Base-by-base conservation (phyloP, 1,140 invertebrate species). In the Leptinotarsa texana region DNA sequence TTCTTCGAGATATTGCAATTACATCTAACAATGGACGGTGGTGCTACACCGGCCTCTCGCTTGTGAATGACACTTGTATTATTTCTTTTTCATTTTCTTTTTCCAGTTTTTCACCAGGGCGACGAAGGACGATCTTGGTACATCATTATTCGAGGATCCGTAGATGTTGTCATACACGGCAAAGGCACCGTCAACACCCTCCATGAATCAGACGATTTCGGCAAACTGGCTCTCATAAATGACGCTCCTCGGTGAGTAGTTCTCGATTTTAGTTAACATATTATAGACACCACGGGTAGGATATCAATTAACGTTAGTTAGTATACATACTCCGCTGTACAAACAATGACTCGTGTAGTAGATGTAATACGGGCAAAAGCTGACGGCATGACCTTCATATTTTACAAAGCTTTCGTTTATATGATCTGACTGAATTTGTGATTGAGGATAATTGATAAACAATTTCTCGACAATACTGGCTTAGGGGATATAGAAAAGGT, bases 121-220 rank as follows among this genome's bases (percentile, higher is more conserved):
- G 94, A 96, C 83, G 93, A 94, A 84, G 95, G 94, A n/a, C 90
- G 92, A 77, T 94, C 92, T 24, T 96, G 95, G 95, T 96, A 95
- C 86, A 94, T 96, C 61, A 92, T 96, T 75, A 87, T 96, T 42
- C 91, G 92, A 80, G 94, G 94, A 17, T 94, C 93, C 0, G 94
- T 96, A 4, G 93, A 95, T 84, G 94, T 96, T 66, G 92, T 93
- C 51, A 95, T 95, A 80, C 92, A 94, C 83, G 93, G 94, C 69
- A 96, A 96, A 88, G 94, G 94, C 47, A 90, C 93, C 13, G 95
- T 96, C 15, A 94, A 93, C 76, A 92, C 92, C 33, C 87, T 96
- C 13, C 92, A 93, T 81, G 94, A 95, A 86, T 94, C 94, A 73
- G 95, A 96, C 85, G 95, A 96, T 85, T 96, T 96, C 85, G 94